Conservation (phyloP, 2,797 vertebrate genomes). For the Chelmon rostratus region DNA sequence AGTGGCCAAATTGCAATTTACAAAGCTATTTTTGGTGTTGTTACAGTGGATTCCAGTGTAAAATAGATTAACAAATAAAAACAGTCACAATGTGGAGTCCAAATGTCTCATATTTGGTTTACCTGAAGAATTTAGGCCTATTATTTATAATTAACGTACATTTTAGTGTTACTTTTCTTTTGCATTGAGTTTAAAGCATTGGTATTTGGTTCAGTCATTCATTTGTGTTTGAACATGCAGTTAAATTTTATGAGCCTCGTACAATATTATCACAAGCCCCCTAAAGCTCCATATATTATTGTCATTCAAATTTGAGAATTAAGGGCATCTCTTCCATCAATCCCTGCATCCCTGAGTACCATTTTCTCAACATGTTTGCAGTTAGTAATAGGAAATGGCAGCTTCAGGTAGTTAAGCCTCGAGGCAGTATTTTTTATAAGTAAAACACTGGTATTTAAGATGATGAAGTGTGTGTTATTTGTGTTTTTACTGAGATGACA, state of each 20-base stretch:
- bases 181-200: background rate
- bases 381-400: background rate
- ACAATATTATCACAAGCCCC: background rate
- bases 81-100: background rate
- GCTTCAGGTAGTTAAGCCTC: background rate
- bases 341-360: background rate
- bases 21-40: background rate
- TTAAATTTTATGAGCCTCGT: background rate
- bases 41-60: background rate
- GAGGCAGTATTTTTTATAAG: background rate
- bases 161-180: background rate
- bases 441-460: background rate
- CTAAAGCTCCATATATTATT: background rate
- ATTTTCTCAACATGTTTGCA: constrained; percentile 15
- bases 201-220: background rate
- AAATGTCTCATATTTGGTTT: background rate
- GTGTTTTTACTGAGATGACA: background rate
- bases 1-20: background rate
- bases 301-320: background rate
- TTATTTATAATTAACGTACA: background rate
- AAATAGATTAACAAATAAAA: background rate
- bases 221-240: background rate
- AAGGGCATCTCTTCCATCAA: background rate
- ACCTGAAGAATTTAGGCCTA: background rate
- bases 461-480: background rate